Evolutionary conservation across 2,113 vertebrate genomes (phyloP).

Genomic region (Diadophis punctatus): DNA sequence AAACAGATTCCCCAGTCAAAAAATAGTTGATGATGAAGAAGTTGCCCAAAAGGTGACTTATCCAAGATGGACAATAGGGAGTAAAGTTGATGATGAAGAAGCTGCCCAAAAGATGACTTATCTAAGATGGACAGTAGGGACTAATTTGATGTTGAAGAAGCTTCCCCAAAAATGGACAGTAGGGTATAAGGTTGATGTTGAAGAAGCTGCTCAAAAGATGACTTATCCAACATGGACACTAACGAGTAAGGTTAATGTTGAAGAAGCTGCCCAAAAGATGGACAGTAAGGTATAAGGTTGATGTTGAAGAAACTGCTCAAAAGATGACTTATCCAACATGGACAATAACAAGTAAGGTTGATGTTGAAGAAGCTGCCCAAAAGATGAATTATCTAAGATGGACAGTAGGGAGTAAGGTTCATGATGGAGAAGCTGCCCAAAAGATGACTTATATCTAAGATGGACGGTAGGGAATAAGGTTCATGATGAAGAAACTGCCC

Average conservation of each 20-base stretch:
- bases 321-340: background rate
- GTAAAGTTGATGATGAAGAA: background rate
- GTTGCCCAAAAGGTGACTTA: background rate
- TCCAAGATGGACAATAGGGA: background rate
- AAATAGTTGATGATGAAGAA: background rate
- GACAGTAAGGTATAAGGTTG: background rate
- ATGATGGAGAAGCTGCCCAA: background rate
- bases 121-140: background rate
- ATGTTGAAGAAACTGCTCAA: background rate
- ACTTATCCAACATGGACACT: background rate
- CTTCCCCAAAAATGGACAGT: background rate
- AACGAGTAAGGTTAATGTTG: background rate
- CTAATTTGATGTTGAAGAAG: background rate
- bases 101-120: background rate
- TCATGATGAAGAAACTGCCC: background rate
- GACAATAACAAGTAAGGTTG: background rate
- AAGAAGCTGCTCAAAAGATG: background rate
- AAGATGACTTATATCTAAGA: background rate
- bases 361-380: background rate
- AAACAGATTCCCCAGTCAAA: background rate
- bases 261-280: background rate
- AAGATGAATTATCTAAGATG: too few species aligned
- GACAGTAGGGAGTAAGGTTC: background rate
- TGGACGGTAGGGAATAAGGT: background rate
- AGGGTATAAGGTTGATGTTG: background rate